These are phyloP conservation scores for Argyra leucocephala DNA, from an alignment of 2,888 invertebrate genomes.

Conservation along the genomic window DNA sequence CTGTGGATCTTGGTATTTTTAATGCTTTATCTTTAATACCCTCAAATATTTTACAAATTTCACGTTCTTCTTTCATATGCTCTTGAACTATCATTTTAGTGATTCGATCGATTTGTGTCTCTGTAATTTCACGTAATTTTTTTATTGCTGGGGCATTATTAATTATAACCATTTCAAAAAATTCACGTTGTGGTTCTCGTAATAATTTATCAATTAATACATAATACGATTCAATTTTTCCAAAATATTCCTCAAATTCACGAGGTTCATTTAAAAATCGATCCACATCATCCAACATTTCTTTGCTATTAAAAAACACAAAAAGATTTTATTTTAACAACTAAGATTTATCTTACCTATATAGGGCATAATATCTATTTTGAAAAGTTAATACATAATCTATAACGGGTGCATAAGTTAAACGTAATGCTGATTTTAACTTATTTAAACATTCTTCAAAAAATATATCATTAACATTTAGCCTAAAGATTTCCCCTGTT, in stretches of 20 bases:
- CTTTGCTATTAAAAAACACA: constrained; percentile 34
- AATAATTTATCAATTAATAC: constrained; percentile 52
- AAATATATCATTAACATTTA: constrained; percentile 52
- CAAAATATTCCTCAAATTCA: constrained; percentile 52
- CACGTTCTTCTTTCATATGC: constrained; percentile 57
- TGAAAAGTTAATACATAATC: constrained; percentile 49
- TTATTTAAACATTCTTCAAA: constrained; percentile 45
- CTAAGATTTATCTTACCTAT: constrained; percentile 25
- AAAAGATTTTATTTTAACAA: background rate
- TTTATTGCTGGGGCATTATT: constrained; percentile 54
- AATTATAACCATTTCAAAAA: constrained; percentile 56
- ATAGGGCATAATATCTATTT: constrained; percentile 50
- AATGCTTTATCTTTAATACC: constrained; percentile 58
- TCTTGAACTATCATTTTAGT: constrained; percentile 53
- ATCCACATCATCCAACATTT: constrained; percentile 45
- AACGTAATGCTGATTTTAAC: constrained; percentile 47
- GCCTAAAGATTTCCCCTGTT: constrained; percentile 48
- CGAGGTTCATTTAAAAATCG: constrained; percentile 46
- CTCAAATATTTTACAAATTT: constrained; percentile 64
- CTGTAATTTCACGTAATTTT: constrained; percentile 51
- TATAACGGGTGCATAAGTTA: constrained; percentile 50
- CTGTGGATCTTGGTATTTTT: constrained; percentile 65
- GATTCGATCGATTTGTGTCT: constrained; percentile 51
- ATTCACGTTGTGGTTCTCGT: constrained; percentile 56
- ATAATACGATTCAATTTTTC: constrained; percentile 53